Evolutionary conservation across 2,797 vertebrate genomes (phyloP).

Genomic region (Chelonia mydas): DNA sequence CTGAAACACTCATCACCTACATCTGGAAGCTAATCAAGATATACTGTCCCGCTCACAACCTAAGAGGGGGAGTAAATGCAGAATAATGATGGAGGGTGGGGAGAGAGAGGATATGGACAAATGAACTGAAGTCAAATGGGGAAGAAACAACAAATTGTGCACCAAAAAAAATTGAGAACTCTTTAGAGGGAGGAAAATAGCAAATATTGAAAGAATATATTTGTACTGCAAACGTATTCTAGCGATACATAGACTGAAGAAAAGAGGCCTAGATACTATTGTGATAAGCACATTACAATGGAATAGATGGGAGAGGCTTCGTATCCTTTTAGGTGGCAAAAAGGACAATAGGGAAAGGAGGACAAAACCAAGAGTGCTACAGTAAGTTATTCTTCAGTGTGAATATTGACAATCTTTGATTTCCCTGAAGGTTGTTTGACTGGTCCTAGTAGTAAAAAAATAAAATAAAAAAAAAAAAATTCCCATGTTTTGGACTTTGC

Average conservation of each 20-base stretch:
- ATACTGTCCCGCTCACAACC: neutral
- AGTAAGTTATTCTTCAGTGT: neutral
- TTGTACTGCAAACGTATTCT: neutral
- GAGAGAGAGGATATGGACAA: neutral
- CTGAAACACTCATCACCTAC: neutral
- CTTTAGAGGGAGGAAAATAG: slow-evolving; percentile 7
- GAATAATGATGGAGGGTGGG: neutral
- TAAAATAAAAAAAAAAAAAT: no score
- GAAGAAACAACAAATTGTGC: neutral
- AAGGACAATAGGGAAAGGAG: neutral
- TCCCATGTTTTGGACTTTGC: neutral
- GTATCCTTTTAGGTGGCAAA: fast-evolving
- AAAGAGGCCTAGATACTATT: neutral
- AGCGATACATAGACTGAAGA: slow-evolving; percentile 24
- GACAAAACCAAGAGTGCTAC: neutral
- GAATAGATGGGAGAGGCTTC: neutral
- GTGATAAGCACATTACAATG: neutral
- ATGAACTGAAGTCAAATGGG: neutral
- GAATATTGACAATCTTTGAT: no score
- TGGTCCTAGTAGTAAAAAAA: no score
- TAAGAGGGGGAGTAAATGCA: neutral
- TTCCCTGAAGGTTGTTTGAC: no score
- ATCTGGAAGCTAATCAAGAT: neutral
- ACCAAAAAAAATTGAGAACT: neutral
- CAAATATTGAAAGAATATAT: slow-evolving; percentile 52